phyloP scores from a whole-genome alignment of 1,140 invertebrate species.

The Macrobrachium nipponense region DNA sequence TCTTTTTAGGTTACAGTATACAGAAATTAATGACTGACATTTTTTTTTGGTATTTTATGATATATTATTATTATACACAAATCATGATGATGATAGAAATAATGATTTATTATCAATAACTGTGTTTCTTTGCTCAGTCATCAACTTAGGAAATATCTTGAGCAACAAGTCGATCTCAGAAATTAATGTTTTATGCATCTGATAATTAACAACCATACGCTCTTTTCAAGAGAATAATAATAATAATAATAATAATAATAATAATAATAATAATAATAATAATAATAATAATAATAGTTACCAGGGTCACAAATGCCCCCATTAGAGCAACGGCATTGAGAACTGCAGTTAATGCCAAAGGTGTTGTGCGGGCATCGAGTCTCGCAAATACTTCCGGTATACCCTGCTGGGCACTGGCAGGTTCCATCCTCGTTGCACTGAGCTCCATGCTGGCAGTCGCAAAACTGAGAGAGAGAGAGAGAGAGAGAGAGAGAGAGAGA shows the following conservation, averaged over 20 bases:
- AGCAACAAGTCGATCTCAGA: no score
- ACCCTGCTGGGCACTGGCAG: conserved; percentile 79
- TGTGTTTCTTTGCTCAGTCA: conserved; percentile 68
- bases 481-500: neutral
- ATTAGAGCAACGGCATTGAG: conserved; percentile 65
- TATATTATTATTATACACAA: no score
- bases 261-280: neutral
- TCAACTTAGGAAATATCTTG: conserved; percentile 6
- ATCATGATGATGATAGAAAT: neutral
- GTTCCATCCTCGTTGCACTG: conserved; percentile 73
- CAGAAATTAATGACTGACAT: no score
- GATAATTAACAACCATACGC: no score
- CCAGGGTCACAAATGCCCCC: conserved; percentile 39
- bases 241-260: neutral
- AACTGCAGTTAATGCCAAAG: conserved; percentile 64
- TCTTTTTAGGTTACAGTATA: no score
- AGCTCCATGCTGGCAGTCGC: conserved; percentile 76
- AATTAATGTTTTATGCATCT: no score
- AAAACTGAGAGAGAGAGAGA: conserved; percentile 70
- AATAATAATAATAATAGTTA: neutral
- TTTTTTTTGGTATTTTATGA: no score
- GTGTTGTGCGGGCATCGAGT: conserved; percentile 68
- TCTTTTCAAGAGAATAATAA: no score
- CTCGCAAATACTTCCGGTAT: conserved; percentile 68
- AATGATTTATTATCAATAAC: conserved; percentile 75